Evolutionary conservation across 2,888 invertebrate genomes (phyloP).

Genomic region (Eurytoma californica): DNA sequence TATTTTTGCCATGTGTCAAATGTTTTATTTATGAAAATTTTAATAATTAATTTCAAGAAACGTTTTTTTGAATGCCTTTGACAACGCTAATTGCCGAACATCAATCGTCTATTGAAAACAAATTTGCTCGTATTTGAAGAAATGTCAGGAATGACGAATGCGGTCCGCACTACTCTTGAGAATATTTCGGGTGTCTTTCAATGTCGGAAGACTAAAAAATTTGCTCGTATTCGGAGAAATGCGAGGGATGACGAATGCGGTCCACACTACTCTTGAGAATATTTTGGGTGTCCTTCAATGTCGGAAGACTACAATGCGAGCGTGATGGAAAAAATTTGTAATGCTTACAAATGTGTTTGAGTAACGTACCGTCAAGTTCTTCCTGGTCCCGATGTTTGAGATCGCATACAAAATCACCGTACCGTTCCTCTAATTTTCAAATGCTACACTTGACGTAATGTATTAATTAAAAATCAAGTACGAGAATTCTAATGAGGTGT

Average conservation of each 20-base stretch:
- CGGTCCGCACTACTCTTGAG: slow-evolving; percentile 25
- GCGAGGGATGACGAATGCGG: slow-evolving; percentile 14
- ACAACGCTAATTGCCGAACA: neutral
- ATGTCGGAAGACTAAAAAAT: too few species aligned
- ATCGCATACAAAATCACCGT: slow-evolving; percentile 28
- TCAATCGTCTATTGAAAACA: slow-evolving; percentile 24
- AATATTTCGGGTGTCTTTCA: slow-evolving; percentile 35
- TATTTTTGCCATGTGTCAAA: too few species aligned
- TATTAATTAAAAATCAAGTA: too few species aligned
- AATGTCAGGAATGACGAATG: slow-evolving; percentile 6
- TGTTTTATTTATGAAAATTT: too few species aligned
- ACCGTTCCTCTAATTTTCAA: neutral
- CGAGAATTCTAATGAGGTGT: too few species aligned
- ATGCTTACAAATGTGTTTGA: slow-evolving; percentile 41
- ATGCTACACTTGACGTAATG: too few species aligned
- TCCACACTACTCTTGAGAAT: slow-evolving; percentile 29
- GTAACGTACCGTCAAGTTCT: neutral
- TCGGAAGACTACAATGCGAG: neutral
- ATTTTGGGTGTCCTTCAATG: slow-evolving; percentile 19
- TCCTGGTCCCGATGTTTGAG: slow-evolving; percentile 34
- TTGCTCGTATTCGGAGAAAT: neutral
- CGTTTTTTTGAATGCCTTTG: neutral
- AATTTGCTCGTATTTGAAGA: neutral
- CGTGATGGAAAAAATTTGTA: slow-evolving; percentile 19
- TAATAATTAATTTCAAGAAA: too few species aligned